These are phyloP conservation scores for Pogonocichla stellata DNA, from an alignment of 2,113 vertebrate species.

Conservation along the genomic window DNA sequence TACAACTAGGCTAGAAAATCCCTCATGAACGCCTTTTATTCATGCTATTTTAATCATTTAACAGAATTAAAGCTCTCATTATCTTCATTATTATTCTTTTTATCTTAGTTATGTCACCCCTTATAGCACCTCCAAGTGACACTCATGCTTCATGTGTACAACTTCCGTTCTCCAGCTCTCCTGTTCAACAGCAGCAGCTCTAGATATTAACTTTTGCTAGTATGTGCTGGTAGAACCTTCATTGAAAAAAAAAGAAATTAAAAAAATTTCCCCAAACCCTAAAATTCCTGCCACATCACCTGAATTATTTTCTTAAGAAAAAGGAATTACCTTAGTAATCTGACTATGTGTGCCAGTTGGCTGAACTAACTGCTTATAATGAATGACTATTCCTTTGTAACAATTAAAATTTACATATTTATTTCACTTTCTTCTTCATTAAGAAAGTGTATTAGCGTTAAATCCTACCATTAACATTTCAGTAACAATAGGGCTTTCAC, in stretches of 20 bases:
- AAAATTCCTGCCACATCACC: background rate
- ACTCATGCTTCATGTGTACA: background rate
- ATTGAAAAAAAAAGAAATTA: background rate
- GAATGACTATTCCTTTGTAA: background rate
- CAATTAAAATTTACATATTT: background rate
- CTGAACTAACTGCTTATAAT: background rate
- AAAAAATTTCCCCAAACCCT: background rate
- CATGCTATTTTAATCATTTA: background rate
- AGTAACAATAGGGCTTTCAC: background rate
- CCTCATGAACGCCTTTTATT: background rate
- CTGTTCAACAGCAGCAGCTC: background rate
- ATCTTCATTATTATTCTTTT: slow-evolving; percentile 11
- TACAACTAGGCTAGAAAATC: background rate
- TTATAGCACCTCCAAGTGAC: slow-evolving; percentile 4
- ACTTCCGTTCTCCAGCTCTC: background rate
- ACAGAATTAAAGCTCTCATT: background rate
- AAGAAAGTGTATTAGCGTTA: background rate
- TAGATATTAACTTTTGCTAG: background rate
- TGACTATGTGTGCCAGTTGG: background rate
- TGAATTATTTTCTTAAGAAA: background rate
- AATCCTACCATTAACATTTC: background rate
- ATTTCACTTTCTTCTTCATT: background rate
- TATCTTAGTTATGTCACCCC: background rate
- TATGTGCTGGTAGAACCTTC: background rate
- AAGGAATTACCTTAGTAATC: background rate